Conservation (phyloP, 2,888 invertebrate species). For the Dicycla oo region DNA sequence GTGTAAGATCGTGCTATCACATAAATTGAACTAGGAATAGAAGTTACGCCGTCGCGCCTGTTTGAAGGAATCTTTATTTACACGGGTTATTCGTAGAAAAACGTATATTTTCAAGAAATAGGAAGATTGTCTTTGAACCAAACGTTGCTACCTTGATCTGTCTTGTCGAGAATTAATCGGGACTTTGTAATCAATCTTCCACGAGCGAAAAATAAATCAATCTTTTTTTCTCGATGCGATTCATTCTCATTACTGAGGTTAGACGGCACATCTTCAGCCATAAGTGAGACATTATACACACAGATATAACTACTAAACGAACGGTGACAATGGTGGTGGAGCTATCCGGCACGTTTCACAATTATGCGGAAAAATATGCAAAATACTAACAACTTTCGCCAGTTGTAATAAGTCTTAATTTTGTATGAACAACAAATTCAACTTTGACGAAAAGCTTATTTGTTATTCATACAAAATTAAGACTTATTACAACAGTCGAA, state of each 20-base stretch:
- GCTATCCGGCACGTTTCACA: too few species aligned
- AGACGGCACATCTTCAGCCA: background rate
- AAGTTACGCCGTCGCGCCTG: background rate
- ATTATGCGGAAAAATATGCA: too few species aligned
- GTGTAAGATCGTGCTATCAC: background rate
- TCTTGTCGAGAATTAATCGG: constrained; percentile 30
- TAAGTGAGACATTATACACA: background rate
- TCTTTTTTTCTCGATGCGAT: constrained; percentile 26
- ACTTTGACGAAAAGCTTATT: too few species aligned
- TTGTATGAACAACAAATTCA: too few species aligned
- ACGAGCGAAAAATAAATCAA: constrained; percentile 29
- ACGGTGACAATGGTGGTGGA: too few species aligned
- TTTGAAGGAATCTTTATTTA: background rate
- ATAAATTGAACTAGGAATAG: constrained; percentile 8
- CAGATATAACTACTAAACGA: too few species aligned
- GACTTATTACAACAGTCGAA: too few species aligned
- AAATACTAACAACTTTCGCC: too few species aligned
- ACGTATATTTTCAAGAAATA: background rate
- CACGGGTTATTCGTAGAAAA: background rate
- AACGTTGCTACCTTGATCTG: background rate
- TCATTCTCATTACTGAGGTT: constrained; percentile 2
- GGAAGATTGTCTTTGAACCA: background rate
- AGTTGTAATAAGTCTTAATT: too few species aligned
- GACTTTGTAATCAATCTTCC: constrained; percentile 16
- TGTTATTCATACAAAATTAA: too few species aligned